Percentiles rank a stretch among this genome's conserved stretches.
phyloP scores from a whole-genome alignment of 2,113 vertebrate species.

The western clawed frog (Xenopus tropicalis) region UCB_Xtro_10.0 CM004451.2:88360001-88360500 shows the following conservation, averaged over 20 bases:
- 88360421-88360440: too few species aligned
- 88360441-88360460: too few species aligned
- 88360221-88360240: conserved; percentile 59
- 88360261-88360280: conserved; percentile 74
- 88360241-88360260: conserved; percentile 69
- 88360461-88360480: too few species aligned
- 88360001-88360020: conserved; percentile 59
- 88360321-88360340: too few species aligned
- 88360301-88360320: too few species aligned
- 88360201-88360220: conserved; percentile 54
- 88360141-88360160: conserved; percentile 59
- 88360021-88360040: conserved; percentile 54
- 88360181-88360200: conserved; percentile 52
- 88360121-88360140: conserved; percentile 49
- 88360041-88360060: conserved; percentile 6
- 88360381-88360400: too few species aligned
- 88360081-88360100: conserved; percentile 22
- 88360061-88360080: conserved; percentile 24
- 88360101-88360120: conserved; percentile 46
- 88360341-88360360: too few species aligned
- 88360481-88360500: too few species aligned
- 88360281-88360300: conserved; percentile 76
- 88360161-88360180: conserved; percentile 64
- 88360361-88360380: too few species aligned
- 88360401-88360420: too few species aligned